Base-by-base conservation (phyloP, 1,140 invertebrate genomes). In the Macrobrachium nipponense region DNA sequence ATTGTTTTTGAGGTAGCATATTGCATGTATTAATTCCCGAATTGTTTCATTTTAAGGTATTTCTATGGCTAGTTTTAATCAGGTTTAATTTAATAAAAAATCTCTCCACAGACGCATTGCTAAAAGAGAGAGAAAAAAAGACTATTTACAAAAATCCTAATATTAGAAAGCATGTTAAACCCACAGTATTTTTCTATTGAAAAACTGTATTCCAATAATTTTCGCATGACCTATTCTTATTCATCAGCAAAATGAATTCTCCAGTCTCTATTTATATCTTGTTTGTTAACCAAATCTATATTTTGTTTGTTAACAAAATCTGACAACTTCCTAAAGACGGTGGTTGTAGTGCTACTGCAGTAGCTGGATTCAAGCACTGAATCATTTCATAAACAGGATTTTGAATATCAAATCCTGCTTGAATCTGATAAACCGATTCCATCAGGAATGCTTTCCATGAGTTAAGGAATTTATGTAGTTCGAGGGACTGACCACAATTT, bases 1-100 rank as follows among this genome's bases (percentile, higher is more conserved):
- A 20, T 81, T 81, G 27, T 86, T 86, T 20, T 80, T 81, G 64
- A 86, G 60, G 64, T 80, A 64, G 44, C 80, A 84, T 11, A 84
- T 17, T n/a, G 61, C 27, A 76, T 86, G 83, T 76, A 86, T 80
- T 15, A 86, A 2, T 10, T 76, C 83, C 5, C 10, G 4, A 14
- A 86, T 61, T 10, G 83, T 86, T 80, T 86, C 83, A 80, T 80
- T 86, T 86, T 68, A 86, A 76, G 15, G 5, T 80, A 14, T 58
- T 27, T 58, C 76, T 86, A 18, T 78, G 83, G 27, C 10, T 27
- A 44, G 83, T 85, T 51, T 86, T 80, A 5, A 27, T 86, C 27
- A 80, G 60, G 60, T 80, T 86, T 23, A 85, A 61, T 20, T 68
- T 78, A 36, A 27, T 82, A 58, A 86, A 85, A 73, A 68, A 85